Evolutionary conservation across 2,888 invertebrate species (phyloP), one percentile per base, ranked within the genome.

Genomic region (Dryobota labecula): DNA sequence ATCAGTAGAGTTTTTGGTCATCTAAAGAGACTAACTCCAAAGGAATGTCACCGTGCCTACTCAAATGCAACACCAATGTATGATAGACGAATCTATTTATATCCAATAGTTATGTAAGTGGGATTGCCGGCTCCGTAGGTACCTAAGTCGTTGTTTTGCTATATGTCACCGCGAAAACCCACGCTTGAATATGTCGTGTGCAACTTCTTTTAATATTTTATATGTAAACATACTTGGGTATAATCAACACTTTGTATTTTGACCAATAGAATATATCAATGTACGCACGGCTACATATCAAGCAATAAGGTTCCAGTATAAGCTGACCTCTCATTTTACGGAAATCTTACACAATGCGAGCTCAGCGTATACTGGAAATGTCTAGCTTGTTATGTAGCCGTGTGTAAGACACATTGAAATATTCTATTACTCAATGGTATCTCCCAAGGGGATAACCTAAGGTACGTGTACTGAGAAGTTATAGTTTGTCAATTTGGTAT

Each of bases 111-210:
- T 94, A 92, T 93, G 91, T 93, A 92, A 94, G 87, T 78, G 93
- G 94, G 88, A 93, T 89, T 93, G 92, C 93, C 94, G 84, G 80
- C 84, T 92, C 90, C 90, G 82, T 90, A 90, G 89, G 4, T 41
- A 49, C 3, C 8, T 18, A 49, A 36, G 78, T 60, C 69, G 79
- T 72, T 80, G 67, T 84, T 71, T 36, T 63, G 70, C 27, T 80
- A 87, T 88, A 89, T 89, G 90, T 89, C 88, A 89, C 83, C 83
- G 84, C 83, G 51, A 80, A 87, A 86, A 87, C 83, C 89, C 90
- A 85, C 82, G 30, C 70, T 56, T 33, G 15, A 60, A 62, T 51
- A 57, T 62, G 64, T 76, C 69, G 49, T 45, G 58, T 58, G 54
- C 53, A 82, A 70, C n/a, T 60, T 49, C 33, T 57, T 78, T 27